A percentile compares a stretch with the other conserved stretches of the same genome.
Conservation (phyloP, 2,797 vertebrate species). For the Manis pentadactyla region DNA sequence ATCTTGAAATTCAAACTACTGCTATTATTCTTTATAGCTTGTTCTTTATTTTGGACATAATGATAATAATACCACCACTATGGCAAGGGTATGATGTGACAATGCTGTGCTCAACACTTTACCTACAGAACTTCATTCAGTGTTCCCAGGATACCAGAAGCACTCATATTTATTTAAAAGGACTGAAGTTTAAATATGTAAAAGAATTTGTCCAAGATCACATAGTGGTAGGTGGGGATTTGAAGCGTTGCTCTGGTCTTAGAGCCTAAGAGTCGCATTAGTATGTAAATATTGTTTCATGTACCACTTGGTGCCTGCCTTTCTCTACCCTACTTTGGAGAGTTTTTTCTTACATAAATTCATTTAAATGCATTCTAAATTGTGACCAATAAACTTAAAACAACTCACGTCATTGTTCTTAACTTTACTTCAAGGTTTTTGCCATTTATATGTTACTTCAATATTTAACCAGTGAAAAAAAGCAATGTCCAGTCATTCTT, state of each 20-base stretch:
- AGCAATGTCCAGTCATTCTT: neutral
- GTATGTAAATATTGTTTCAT: neutral
- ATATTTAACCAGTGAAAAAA: neutral
- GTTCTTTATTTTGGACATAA: neutral
- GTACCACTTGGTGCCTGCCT: rapidly evolving
- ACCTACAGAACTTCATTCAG: neutral
- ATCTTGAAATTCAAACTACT: neutral
- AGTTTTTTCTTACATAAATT: neutral
- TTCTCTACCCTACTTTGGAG: neutral
- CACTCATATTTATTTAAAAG: neutral
- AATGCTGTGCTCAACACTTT: neutral
- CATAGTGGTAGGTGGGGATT: neutral
- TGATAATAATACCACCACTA: neutral
- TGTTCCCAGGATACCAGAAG: neutral
- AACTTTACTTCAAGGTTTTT: neutral
- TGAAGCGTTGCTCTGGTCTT: neutral
- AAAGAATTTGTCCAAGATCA: neutral
- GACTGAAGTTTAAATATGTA: neutral
- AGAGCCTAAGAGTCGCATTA: neutral
- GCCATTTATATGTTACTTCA: neutral
- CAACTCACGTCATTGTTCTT: neutral
- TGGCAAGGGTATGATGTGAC: neutral
- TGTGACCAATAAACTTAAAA: neutral
- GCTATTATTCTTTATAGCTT: neutral
- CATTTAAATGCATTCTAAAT: neutral